These are phyloP conservation scores for Leucopsar rothschildi DNA, from an alignment of 2,113 vertebrate species.

Conservation along the genomic window DNA sequence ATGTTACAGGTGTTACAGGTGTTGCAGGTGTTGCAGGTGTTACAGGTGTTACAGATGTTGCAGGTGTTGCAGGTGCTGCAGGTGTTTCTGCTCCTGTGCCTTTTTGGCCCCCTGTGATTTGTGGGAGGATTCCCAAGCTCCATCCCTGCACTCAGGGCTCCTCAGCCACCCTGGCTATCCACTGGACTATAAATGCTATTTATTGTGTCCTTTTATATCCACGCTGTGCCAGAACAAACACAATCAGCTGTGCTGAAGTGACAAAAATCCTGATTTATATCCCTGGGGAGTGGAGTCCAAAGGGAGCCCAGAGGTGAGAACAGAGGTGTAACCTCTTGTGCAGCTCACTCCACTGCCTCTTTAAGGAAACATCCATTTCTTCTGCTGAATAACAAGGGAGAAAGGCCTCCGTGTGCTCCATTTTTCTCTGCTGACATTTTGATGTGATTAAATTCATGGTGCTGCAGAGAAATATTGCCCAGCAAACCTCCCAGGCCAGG, in stretches of 20 bases:
- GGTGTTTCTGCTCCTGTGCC: rapidly evolving
- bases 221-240: neutral
- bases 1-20: too few species aligned
- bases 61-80: too few species aligned
- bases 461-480: constrained; percentile 8
- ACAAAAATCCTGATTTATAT: neutral
- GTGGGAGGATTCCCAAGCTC: neutral
- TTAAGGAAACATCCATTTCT: neutral
- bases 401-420: neutral
- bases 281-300: neutral
- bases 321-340: neutral
- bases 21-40: too few species aligned
- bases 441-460: constrained; percentile 22
- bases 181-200: neutral
- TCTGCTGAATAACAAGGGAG: neutral
- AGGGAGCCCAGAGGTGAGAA: neutral
- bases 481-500: neutral
- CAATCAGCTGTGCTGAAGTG: neutral
- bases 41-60: too few species aligned
- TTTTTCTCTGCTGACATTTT: constrained; percentile 29
- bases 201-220: neutral
- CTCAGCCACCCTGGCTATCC: neutral
- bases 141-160: rapidly evolving
- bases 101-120: neutral
- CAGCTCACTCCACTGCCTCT: neutral